Base-by-base conservation (phyloP, 2,888 invertebrate genomes). In the Cryptosula pallasiana region DNA sequence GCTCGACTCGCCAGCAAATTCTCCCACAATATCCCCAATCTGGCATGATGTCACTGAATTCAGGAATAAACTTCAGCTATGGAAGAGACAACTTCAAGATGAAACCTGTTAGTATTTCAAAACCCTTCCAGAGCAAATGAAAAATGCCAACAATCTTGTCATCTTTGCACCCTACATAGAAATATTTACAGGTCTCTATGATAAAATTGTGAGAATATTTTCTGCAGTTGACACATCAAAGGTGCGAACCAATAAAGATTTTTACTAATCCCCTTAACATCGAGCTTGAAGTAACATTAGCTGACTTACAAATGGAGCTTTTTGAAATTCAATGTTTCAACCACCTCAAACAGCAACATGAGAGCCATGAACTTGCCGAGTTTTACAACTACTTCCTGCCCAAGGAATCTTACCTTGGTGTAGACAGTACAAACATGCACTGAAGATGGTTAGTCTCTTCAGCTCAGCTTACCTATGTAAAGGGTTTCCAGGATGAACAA, bases 261-360 rank as follows among this genome's bases (percentile, higher is more conserved):
- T 57, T n/a, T 25, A 9, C 57, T 57, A 25, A 57, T 57, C 57
- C 57, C 20, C n/a, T 13, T 23, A 23, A 5, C n/a, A 25, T 57
- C n/a, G 57, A 57, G 20, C 25, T 23, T n/a, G 5, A 57, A 57
- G 5, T 9, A 16, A 9, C 57, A 23, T 23, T 23, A 57, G n/a
- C n/a, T 57, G 25, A 57, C 25, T n/a, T 57, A 57, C 57, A 57
- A 25, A 57, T 57, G 13, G 57, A 57, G 25, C 57, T 57, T 25
- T 16, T 57, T n/a, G 25, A 57, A 16, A 5, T 25, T 9, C 25
- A 57, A 23, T 23, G 57, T 25, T 16, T 16, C 25, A 16, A 13
- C 23, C 57, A 23, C n/a, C 57, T 57, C 5, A 57, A 57, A 23
- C 57, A 57, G 25, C 57, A 57, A 13, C 57, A 16, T 45, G 5